phyloP scores from a whole-genome alignment of 1,140 invertebrate species.

The Drosophila mauritiana region DNA sequence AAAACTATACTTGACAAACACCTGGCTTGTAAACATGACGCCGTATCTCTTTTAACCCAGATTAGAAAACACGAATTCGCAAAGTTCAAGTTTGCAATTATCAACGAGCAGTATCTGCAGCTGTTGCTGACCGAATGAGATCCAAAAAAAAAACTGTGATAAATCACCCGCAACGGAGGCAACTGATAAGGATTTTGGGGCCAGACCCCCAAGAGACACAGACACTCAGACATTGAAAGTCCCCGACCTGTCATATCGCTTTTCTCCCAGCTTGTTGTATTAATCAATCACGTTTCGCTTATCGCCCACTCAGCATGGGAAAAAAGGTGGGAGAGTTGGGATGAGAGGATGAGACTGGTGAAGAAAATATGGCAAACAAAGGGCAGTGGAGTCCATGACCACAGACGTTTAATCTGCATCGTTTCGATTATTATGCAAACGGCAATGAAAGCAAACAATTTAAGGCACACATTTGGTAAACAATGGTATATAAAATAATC shows the following conservation, averaged over 20 bases:
- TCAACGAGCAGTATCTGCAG: slow-evolving; percentile 2
- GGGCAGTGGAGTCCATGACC: slow-evolving; percentile 44
- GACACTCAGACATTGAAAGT: slow-evolving; percentile 3
- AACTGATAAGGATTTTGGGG: slow-evolving; percentile 35
- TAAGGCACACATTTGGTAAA: slow-evolving; percentile 49
- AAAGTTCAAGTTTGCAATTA: slow-evolving; percentile 4
- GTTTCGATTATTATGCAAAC: slow-evolving; percentile 53
- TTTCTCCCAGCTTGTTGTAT: slow-evolving; percentile 18
- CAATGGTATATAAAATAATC: slow-evolving; percentile 29
- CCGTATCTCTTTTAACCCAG: background rate
- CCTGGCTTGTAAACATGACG: background rate
- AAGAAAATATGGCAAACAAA: slow-evolving; percentile 33
- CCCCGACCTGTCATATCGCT: slow-evolving; percentile 37
- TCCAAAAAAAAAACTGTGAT: slow-evolving; percentile 6
- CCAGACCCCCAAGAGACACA: slow-evolving; percentile 1
- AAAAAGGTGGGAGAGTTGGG: background rate
- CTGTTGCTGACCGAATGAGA: background rate
- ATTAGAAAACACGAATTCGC: background rate
- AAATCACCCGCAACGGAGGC: slow-evolving; percentile 39
- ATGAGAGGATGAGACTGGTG: slow-evolving; percentile 8
- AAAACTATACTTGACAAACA: background rate
- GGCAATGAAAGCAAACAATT: slow-evolving; percentile 39
- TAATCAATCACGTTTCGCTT: slow-evolving; percentile 67
- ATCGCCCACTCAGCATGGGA: slow-evolving; percentile 26
- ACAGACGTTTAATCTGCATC: slow-evolving; percentile 42